Evolutionary conservation across 2,113 vertebrate species (phyloP), one percentile per base, ranked within the genome.

Genomic region (Stigmatopora argus): DNA sequence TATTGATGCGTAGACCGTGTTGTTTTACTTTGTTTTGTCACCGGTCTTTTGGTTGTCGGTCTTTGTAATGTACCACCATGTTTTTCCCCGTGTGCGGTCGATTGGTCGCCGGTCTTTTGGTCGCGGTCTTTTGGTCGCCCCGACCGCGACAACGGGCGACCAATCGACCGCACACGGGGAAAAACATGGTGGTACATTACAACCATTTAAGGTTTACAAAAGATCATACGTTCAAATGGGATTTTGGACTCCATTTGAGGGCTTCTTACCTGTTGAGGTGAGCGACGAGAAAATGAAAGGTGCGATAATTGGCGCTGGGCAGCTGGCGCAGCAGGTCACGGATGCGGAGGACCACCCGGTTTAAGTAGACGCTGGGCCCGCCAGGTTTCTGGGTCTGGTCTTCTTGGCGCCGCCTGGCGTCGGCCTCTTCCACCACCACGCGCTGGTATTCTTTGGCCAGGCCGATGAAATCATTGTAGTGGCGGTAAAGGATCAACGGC

Each of bases 401-500:
- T 41, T 35, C 83, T 13, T 31, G 53, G 53, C 11, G 66, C 67
- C 74, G 83, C 67, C 87, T 85, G 21, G 80, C 74, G 8, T 93
- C 93, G 3, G 88, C 64, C 15, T 97, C 93, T 46, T 95, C 93
- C 66, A 86, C 91, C 15, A 83, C 75, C 67, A 90, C 58, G 5
- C 83, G 87, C 73, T 94, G 93, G 65, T 93, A 94, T 82, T 97
- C 95, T 87, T 97, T 96, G 72, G 93, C 92, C 85, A 99, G 86
- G 71, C 96, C 95, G 66, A 97, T 96, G 74, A 98, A 88, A 75
- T 98, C 94, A 35, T 95, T 96, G 89, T 99, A 99, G 81, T 94
- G 90, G 19, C 94, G 93, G 88, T 94, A 96, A 66, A 92, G 88
- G 84, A 99, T 93, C 89, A 99, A 77, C 1, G 97, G 96, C 80